These are phyloP conservation scores for Dynastes grantii DNA, from an alignment of 2,888 invertebrate genomes.

Conservation along the genomic window DNA sequence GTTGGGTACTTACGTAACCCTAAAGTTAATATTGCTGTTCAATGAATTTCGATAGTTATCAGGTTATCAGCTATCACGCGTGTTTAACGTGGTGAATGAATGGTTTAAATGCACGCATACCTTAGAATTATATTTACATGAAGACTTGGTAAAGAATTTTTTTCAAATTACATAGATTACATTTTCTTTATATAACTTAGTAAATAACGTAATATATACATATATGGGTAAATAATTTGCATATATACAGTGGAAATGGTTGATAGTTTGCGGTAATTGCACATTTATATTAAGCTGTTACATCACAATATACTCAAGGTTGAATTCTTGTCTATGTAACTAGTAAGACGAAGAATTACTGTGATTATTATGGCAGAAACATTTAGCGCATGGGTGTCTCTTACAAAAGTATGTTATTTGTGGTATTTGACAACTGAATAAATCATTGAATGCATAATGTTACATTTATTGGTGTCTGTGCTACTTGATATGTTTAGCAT, in stretches of 20 bases:
- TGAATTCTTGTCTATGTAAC: constrained; percentile 29
- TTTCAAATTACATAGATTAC: background rate
- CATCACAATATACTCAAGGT: constrained; percentile 22
- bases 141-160: constrained; percentile 29
- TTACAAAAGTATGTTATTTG: background rate
- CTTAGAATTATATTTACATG: constrained; percentile 8
- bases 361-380: constrained; percentile 10
- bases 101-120: background rate
- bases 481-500: too few relatives aligned
- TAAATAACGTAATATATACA: background rate
- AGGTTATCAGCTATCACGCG: too few relatives aligned
- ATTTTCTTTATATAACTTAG: background rate
- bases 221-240: constrained; percentile 9
- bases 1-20: too few relatives aligned
- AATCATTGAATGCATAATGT: too few relatives aligned
- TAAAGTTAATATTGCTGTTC: too few relatives aligned
- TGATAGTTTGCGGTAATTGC: constrained; percentile 13
- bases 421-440: background rate
- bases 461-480: too few relatives aligned
- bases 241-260: background rate
- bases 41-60: too few relatives aligned
- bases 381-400: constrained; percentile 21
- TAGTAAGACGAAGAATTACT: background rate
- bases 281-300: constrained; percentile 21
- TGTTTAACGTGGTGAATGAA: too few relatives aligned